Conservation (phyloP, 2,797 vertebrate species). For the Periparus ater region DNA sequence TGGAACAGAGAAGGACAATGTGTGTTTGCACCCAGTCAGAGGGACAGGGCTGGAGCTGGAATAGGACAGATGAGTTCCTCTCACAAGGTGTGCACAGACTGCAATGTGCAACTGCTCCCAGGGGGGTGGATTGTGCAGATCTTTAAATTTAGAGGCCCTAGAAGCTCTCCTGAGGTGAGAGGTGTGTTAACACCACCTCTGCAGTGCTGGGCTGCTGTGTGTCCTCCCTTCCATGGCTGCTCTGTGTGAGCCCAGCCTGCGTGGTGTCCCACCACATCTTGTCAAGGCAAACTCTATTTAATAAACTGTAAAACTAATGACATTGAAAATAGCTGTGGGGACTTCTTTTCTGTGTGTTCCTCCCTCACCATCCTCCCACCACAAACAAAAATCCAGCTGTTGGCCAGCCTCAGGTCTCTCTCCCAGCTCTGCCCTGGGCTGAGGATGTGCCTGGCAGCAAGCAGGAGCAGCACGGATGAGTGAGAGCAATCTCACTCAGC, state of each 20-base stretch:
- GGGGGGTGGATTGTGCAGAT: neutral
- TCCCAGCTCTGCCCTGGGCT: neutral
- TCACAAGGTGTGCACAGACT: neutral
- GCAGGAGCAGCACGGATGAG: fast-evolving
- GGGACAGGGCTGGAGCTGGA: neutral
- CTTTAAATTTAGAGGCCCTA: neutral
- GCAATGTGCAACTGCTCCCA: neutral
- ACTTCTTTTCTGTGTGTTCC: neutral
- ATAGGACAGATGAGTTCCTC: neutral
- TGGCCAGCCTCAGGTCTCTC: neutral
- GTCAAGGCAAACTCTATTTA: neutral
- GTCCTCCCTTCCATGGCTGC: neutral
- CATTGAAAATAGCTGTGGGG: neutral
- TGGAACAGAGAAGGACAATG: neutral
- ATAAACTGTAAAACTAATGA: neutral
- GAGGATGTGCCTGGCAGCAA: neutral
- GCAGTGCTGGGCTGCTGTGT: neutral
- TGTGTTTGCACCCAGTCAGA: neutral
- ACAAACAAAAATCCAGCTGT: neutral
- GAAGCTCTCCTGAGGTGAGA: neutral
- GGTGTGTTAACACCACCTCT: neutral
- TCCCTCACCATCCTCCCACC: neutral
- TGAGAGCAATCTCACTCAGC: neutral
- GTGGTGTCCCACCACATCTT: fast-evolving
- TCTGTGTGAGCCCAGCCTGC: neutral